Base-by-base conservation (phyloP, 2,797 vertebrate genomes). In the Fistularia commersonii region DNA sequence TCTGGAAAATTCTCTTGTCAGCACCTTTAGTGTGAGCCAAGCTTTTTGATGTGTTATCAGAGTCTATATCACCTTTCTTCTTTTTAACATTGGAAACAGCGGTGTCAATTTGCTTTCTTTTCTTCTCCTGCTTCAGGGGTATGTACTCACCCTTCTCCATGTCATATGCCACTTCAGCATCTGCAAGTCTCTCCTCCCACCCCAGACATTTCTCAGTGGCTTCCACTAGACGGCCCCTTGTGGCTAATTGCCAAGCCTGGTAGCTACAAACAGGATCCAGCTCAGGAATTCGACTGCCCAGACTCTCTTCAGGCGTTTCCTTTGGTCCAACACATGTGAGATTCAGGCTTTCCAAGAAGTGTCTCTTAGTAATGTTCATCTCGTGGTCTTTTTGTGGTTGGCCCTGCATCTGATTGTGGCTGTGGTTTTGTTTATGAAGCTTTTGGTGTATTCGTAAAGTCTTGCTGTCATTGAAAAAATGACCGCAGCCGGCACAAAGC, bases 191-290 rank as follows among this genome's bases (percentile, higher is more conserved):
- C 79, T 98, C 95, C 3, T 95, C 94, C 93, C 94, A 96, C 32
- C 93, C 94, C 45, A 94, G 89, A 68, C 90, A 89, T 68, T 91
- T 94, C 61, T 98, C 95, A 0, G 92, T 85, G 6, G 89, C 91
- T 74, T 98, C 95, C 5, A 88, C 93, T 44, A 98, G 88, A 74
- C 92, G 93, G 40, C 97, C 96, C 69, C 93, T 91, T 43, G 96
- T 98, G 87, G 91, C 94, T 76, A 99, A 75, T 77, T 98, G 95
- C 97, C 96, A 99, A 34, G 97, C 93, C 76, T 99, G 97, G 83
- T 99, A 98, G 79, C 96, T 99, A 74, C 91, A 96, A 64, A 99
- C 77, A 0, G 96, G 97, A 83, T 99, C 97, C 65, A 99, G 80
- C 82, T 98, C 95, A 0, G 91, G 87, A 64, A 99, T 94, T 61